phyloP scores from a whole-genome alignment of 2,888 invertebrate genomes.

The Spodoptera exigua region DNA sequence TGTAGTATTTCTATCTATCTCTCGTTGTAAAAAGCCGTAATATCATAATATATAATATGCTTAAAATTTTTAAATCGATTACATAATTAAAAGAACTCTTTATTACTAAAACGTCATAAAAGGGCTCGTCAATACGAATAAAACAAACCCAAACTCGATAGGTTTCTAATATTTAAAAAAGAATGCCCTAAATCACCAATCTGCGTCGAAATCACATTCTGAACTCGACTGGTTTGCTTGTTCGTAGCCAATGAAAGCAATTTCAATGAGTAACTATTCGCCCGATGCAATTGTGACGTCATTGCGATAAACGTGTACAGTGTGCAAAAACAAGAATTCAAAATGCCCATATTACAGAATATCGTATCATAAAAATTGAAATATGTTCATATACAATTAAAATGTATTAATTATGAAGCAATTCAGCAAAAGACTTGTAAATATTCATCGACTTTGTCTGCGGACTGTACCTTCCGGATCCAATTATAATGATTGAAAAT shows the following conservation, averaged over 20 bases:
- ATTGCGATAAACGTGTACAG: slow-evolving; percentile 7
- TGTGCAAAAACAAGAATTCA: not conserved
- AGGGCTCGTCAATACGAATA: slow-evolving; percentile 1
- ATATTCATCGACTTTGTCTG: not conserved
- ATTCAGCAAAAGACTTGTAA: not conserved
- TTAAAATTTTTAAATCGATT: too few species aligned
- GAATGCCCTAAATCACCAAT: not conserved
- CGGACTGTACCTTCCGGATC: not conserved
- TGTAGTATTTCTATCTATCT: too few species aligned
- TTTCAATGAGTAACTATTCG: not conserved
- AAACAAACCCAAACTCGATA: slow-evolving; percentile 5
- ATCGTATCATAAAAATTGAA: too few species aligned
- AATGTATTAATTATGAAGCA: not conserved
- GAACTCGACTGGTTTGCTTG: not conserved
- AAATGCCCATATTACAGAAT: not conserved
- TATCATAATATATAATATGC: too few species aligned
- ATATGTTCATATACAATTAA: not conserved
- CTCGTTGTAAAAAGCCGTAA: too few species aligned
- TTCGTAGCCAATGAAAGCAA: not conserved
- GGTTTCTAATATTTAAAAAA: not conserved
- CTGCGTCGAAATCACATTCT: not conserved
- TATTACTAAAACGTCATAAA: not conserved
- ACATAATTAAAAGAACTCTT: too few species aligned
- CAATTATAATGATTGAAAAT: slow-evolving; percentile 12
- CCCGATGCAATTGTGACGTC: slow-evolving; percentile 5